These are phyloP conservation scores for Athetis lepigone DNA, from an alignment of 2,888 invertebrate genomes.

Conservation along the genomic window DNA sequence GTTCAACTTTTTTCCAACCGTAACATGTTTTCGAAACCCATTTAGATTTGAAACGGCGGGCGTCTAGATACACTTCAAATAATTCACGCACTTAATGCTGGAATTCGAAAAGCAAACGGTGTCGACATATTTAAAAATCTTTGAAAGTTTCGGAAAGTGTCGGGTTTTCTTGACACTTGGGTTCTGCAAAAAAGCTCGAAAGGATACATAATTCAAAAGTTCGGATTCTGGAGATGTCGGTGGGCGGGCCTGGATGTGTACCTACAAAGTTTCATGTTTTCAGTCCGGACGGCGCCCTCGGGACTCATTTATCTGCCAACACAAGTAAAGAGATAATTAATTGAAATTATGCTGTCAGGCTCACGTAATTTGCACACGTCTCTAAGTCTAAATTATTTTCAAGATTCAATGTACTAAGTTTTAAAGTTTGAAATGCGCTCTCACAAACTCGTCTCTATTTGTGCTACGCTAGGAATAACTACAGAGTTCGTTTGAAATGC, in stretches of 20 bases:
- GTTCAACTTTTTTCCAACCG: constrained; percentile 47
- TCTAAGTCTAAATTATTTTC: constrained; percentile 58
- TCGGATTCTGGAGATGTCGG: constrained; percentile 70
- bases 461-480: constrained; percentile 1
- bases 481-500: constrained; percentile 35
- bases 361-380: constrained; percentile 70
- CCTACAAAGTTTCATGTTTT: constrained; percentile 81
- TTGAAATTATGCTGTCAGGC: constrained; percentile 82
- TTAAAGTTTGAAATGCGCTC: constrained; percentile 16
- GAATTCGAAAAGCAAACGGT: constrained; percentile 25
- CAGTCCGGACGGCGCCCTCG: constrained; percentile 77
- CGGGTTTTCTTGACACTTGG: constrained; percentile 70
- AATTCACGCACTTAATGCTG: constrained; percentile 30
- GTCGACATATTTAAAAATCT: constrained; percentile 59
- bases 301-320: constrained; percentile 83
- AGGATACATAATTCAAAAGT: constrained; percentile 84
- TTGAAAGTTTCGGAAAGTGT: constrained; percentile 66
- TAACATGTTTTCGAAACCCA: constrained; percentile 40
- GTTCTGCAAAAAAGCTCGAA: constrained; percentile 78
- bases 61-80: constrained; percentile 36
- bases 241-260: constrained; percentile 76
- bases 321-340: constrained; percentile 83
- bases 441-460: constrained; percentile 7
- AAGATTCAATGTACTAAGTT: constrained; percentile 35
- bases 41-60: constrained; percentile 39